Percentiles rank a stretch among this genome's conserved stretches.
Evolutionary conservation across 2,888 invertebrate species (phyloP).

Genomic region (Chloroclysta siterata): DNA sequence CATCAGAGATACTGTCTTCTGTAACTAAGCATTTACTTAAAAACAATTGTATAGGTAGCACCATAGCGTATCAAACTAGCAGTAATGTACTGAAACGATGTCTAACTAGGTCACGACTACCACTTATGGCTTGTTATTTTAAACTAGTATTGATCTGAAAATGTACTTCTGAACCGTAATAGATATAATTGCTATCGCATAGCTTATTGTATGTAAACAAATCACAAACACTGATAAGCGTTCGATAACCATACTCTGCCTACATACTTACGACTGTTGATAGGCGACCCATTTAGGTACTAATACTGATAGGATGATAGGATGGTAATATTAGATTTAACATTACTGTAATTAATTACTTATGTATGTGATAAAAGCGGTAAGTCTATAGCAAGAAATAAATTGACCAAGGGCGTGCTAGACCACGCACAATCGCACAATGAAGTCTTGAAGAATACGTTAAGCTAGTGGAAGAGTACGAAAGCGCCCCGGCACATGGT

Average conservation of each 20-base stretch:
- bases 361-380: too few species aligned
- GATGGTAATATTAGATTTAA: neutral
- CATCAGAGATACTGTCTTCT: conserved; percentile 79
- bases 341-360: neutral
- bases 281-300: conserved; percentile 16
- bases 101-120: conserved; percentile 43
- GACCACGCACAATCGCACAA: too few species aligned
- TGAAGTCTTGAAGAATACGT: too few species aligned
- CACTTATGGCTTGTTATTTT: conserved; percentile 42
- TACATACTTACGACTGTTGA: conserved; percentile 16
- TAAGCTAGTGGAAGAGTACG: too few species aligned
- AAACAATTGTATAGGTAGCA: conserved; percentile 68
- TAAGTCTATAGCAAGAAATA: too few species aligned
- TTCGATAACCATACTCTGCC: conserved; percentile 23
- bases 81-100: conserved; percentile 31
- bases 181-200: conserved; percentile 32
- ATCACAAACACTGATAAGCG: conserved; percentile 37
- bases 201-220: conserved; percentile 46
- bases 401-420: too few species aligned
- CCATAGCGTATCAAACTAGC: conserved; percentile 48
- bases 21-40: conserved; percentile 80
- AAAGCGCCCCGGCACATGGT: too few species aligned
- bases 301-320: neutral
- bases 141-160: conserved; percentile 49
- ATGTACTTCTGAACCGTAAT: conserved; percentile 30